A percentile compares a stretch with the other conserved stretches of the same genome.
phyloP scores from a whole-genome alignment of 2,797 vertebrate species.

The Oreochromis grahami region DNA sequence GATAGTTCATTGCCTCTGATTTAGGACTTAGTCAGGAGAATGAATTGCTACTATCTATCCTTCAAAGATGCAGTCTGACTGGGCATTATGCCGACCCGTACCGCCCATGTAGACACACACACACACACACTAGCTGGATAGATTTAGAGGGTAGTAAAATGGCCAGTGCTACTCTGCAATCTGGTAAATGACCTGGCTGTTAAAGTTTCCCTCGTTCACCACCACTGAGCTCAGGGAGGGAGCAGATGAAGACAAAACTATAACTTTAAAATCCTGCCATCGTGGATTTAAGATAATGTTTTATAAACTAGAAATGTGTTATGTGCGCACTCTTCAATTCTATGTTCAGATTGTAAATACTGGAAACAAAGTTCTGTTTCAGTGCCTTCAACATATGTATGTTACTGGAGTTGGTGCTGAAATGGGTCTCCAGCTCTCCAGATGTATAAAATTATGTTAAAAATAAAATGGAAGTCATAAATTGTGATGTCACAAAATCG shows the following conservation, averaged over 20 bases:
- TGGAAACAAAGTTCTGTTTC: background rate
- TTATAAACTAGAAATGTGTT: background rate
- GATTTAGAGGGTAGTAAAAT: constrained; percentile 38
- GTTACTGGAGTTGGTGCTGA: background rate
- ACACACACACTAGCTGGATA: background rate
- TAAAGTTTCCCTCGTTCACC: constrained; percentile 18
- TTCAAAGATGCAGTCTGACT: background rate
- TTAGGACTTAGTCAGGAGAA: background rate
- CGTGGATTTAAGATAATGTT: background rate
- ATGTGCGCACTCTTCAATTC: background rate
- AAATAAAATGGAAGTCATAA: background rate
- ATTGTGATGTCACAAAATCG: background rate
- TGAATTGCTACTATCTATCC: background rate
- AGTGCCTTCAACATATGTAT: background rate
- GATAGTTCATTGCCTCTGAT: background rate
- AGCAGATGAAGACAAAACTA: background rate
- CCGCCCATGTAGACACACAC: background rate
- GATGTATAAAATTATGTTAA: background rate
- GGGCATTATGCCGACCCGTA: background rate
- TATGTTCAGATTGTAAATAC: background rate
- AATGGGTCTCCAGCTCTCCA: background rate
- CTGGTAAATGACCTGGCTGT: constrained; percentile 65
- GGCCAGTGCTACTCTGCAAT: constrained; percentile 51
- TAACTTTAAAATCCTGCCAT: background rate
- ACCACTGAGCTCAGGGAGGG: constrained; percentile 15